Percentiles rank a stretch among this genome's conserved stretches.
These are phyloP conservation scores for Ischnus inquisitorius DNA, from an alignment of 2,888 invertebrate species.

Conservation along the genomic window DNA sequence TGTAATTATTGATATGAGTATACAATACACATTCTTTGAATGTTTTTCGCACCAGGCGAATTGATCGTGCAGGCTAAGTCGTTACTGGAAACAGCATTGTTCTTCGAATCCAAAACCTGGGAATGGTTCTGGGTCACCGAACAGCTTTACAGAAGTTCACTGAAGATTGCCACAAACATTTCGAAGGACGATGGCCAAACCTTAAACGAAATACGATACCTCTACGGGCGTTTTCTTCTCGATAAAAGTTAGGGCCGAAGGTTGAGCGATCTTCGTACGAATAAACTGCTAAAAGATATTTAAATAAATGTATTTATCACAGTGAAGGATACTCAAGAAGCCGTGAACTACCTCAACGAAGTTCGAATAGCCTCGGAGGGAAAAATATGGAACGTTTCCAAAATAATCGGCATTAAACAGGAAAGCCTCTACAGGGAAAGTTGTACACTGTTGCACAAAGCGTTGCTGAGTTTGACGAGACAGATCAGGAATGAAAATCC, in stretches of 20 bases:
- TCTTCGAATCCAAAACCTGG: conserved; percentile 73
- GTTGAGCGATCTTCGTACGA: background rate
- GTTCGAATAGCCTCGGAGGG: conserved; percentile 72
- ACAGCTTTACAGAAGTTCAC: conserved; percentile 72
- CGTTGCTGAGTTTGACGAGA: conserved; percentile 70
- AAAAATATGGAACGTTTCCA: conserved; percentile 72
- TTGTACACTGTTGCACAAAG: conserved; percentile 73
- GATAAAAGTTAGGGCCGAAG: conserved; percentile 69
- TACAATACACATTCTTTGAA: background rate
- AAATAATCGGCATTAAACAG: conserved; percentile 68
- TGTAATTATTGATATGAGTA: background rate
- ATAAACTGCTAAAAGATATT: background rate
- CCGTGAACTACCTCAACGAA: conserved; percentile 72
- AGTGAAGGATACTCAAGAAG: conserved; percentile 67
- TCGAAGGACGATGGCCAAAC: conserved; percentile 64
- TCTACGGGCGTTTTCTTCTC: conserved; percentile 79
- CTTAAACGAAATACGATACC: conserved; percentile 73
- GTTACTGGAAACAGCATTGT: conserved; percentile 73
- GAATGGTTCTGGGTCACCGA: conserved; percentile 81
- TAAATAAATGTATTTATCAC: background rate
- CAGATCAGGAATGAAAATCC: conserved; percentile 60
- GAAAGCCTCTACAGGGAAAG: conserved; percentile 74
- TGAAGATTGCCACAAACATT: conserved; percentile 68
- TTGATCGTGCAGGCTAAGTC: conserved; percentile 50
- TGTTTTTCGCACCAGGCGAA: conserved; percentile 21